Evolutionary conservation across 2,113 vertebrate genomes (phyloP).

Genomic region (Emydocephalus ijimae): DNA sequence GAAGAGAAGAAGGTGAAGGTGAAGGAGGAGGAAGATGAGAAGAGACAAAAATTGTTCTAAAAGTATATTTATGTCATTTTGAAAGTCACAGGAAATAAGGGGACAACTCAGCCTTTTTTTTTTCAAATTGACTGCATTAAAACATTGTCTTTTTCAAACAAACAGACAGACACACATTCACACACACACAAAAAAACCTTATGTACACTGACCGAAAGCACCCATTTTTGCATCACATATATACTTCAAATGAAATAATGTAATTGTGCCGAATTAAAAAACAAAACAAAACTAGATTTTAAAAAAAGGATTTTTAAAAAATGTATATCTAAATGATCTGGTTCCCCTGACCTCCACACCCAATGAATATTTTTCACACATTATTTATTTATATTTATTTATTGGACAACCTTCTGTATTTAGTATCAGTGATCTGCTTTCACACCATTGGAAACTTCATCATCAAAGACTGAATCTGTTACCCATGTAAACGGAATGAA

Average conservation of each 20-base stretch:
- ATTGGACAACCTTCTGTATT: not conserved
- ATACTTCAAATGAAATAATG: not conserved
- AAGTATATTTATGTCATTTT: not conserved
- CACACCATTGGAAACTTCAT: not conserved
- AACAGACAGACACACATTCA: not conserved
- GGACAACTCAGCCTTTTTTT: not conserved
- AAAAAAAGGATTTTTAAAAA: not conserved
- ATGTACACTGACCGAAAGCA: not conserved
- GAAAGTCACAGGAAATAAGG: not conserved
- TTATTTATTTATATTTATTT: not conserved
- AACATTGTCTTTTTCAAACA: not conserved
- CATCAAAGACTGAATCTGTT: not conserved
- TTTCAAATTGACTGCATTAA: not conserved
- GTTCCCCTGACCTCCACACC: not conserved
- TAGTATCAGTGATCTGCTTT: not conserved
- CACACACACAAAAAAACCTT: not conserved
- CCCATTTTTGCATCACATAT: not conserved
- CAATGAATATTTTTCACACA: not conserved
- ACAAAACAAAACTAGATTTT: too few relatives aligned
- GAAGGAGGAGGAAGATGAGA: too few relatives aligned
- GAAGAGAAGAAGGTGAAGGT: too few relatives aligned
- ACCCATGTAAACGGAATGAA: not conserved
- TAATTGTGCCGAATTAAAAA: not conserved
- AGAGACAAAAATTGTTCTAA: not conserved
- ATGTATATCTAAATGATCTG: not conserved